Percentiles rank a stretch among this genome's conserved stretches.
Conservation (phyloP, 2,888 invertebrate genomes). For the Galeopsomyia nigrocyanea region DNA sequence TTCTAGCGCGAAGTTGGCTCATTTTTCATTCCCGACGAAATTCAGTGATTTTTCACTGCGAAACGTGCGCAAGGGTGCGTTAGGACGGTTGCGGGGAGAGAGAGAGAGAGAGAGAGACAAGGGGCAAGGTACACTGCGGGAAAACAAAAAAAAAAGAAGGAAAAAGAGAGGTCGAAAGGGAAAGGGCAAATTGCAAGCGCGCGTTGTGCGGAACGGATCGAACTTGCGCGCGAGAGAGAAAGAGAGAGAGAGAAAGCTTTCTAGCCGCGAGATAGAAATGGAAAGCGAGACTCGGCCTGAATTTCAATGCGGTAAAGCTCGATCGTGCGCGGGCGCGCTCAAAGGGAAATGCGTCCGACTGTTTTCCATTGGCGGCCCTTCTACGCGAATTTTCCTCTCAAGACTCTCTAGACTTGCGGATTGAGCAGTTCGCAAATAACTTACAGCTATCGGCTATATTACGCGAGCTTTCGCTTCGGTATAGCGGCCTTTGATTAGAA, state of each 20-base stretch:
- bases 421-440: slow-evolving; percentile 25
- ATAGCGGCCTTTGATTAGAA: too few relatives aligned
- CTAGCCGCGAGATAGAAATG: slow-evolving; percentile 64
- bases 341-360: slow-evolving; percentile 21
- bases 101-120: background rate
- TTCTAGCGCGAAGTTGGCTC: slow-evolving; percentile 24
- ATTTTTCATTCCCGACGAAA: slow-evolving; percentile 45
- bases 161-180: slow-evolving; percentile 34
- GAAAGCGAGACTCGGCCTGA: slow-evolving; percentile 66
- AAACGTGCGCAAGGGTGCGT: background rate
- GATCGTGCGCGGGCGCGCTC: slow-evolving; percentile 59
- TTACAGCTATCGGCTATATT: background rate
- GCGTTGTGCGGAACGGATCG: slow-evolving; percentile 35
- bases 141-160: slow-evolving; percentile 37
- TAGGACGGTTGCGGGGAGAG: background rate
- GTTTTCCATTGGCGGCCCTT: background rate
- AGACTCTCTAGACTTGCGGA: background rate
- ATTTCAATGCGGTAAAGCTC: slow-evolving; percentile 62
- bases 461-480: too few relatives aligned
- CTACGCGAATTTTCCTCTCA: too few relatives aligned
- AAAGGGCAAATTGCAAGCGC: slow-evolving; percentile 43
- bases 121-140: slow-evolving; percentile 3
- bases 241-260: slow-evolving; percentile 31
- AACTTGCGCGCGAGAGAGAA: slow-evolving; percentile 25
- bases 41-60: slow-evolving; percentile 44